These are phyloP conservation scores for Epirrhoe tristata DNA, from an alignment of 2,888 invertebrate species.

Conservation along the genomic window DNA sequence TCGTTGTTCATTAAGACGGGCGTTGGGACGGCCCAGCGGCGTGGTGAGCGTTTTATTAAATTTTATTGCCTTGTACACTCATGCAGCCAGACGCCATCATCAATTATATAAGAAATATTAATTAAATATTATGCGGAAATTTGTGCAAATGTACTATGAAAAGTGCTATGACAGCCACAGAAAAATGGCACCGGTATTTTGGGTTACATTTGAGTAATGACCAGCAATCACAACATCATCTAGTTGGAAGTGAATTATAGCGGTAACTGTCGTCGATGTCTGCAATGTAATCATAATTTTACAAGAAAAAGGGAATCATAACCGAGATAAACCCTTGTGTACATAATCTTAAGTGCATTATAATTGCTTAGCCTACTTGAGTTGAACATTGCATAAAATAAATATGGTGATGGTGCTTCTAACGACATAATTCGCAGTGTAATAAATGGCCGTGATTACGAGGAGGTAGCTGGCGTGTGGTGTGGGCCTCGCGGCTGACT, in stretches of 20 bases:
- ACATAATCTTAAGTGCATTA: conserved; percentile 66
- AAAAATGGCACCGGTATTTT: conserved; percentile 60
- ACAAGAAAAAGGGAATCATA: conserved; percentile 53
- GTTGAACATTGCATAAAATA: conserved; percentile 62
- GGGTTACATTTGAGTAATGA: conserved; percentile 49
- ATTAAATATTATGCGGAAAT: conserved; percentile 56
- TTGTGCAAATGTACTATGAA: conserved; percentile 42
- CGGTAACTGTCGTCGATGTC: conserved; percentile 49
- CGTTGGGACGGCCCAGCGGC: conserved; percentile 41
- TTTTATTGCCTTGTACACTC: conserved; percentile 66
- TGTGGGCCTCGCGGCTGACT: conserved; percentile 46
- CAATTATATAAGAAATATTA: conserved; percentile 60
- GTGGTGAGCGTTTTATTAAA: conserved; percentile 74
- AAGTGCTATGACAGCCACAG: conserved; percentile 52
- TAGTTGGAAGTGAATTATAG: conserved; percentile 54
- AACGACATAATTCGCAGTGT: conserved; percentile 65
- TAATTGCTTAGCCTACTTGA: conserved; percentile 63
- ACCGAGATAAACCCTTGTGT: conserved; percentile 51
- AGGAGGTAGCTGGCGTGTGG: conserved; percentile 46
- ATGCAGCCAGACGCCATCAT: conserved; percentile 52
- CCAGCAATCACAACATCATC: conserved; percentile 48
- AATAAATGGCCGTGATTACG: conserved; percentile 64
- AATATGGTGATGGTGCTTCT: conserved; percentile 58
- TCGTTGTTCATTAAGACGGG: conserved; percentile 70
- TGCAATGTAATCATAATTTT: conserved; percentile 56